A percentile compares a stretch with the other conserved stretches of the same genome.
phyloP scores from a whole-genome alignment of 2,797 vertebrate species.

The Glyptemys insculpta region DNA sequence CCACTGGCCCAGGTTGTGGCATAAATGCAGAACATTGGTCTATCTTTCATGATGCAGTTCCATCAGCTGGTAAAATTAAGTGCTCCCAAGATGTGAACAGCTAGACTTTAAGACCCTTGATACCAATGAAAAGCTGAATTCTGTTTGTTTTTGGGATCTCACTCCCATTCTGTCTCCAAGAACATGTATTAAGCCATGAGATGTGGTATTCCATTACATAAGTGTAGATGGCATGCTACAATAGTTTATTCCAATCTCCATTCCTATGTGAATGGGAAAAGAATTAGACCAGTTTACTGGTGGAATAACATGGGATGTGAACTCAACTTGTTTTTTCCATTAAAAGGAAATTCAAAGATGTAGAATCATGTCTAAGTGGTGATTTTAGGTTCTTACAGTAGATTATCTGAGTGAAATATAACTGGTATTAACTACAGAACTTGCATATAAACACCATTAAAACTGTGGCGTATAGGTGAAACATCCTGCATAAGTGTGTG shows the following conservation, averaged over 20 bases:
- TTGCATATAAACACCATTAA: background rate
- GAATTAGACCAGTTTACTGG: background rate
- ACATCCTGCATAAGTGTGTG: background rate
- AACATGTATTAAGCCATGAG: background rate
- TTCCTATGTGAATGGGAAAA: background rate
- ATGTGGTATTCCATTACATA: background rate
- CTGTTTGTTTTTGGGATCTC: background rate
- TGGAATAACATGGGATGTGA: background rate
- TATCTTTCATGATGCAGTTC: background rate
- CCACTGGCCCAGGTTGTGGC: accelerated
- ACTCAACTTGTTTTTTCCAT: background rate
- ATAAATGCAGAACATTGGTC: background rate
- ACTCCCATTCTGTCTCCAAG: background rate
- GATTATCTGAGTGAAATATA: background rate
- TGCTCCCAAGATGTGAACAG: background rate
- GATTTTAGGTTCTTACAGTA: background rate
- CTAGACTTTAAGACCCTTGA: background rate
- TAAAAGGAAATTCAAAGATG: background rate
- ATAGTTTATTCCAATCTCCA: background rate
- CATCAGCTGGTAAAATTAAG: background rate
- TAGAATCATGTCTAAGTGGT: background rate
- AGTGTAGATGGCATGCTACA: background rate
- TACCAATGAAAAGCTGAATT: background rate
- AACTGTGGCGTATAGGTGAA: background rate
- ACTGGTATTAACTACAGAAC: background rate